These are phyloP conservation scores for Passerculus sandwichensis DNA, from an alignment of 2,797 vertebrate genomes.

Conservation along the genomic window DNA sequence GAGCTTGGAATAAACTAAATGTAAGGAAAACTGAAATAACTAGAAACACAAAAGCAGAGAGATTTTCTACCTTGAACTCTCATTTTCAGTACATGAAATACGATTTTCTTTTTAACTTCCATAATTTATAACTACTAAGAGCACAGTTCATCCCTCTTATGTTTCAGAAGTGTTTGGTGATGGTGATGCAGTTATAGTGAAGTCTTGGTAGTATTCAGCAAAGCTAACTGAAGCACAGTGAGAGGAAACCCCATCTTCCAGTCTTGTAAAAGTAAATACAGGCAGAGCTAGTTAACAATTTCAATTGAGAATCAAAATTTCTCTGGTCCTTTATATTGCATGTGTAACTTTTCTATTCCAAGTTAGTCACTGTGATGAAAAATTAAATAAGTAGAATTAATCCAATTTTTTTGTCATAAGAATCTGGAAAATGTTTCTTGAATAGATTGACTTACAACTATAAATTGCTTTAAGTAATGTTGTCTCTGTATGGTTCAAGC, in stretches of 20 bases:
- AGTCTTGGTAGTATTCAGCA: neutral
- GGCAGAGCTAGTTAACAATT: neutral
- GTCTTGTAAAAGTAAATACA: neutral
- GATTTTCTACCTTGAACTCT: neutral
- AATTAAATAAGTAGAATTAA: neutral
- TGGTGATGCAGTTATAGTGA: neutral
- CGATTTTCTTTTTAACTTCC: neutral
- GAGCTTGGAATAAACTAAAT: neutral
- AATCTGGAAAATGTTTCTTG: neutral
- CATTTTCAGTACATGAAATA: neutral
- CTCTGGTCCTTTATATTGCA: neutral
- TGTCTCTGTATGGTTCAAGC: neutral
- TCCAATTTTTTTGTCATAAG: neutral
- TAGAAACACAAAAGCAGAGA: neutral
- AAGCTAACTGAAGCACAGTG: neutral
- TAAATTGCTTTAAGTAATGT: neutral
- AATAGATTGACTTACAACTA: neutral
- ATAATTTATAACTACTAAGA: neutral
- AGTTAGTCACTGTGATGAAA: neutral
- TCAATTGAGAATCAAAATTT: neutral
- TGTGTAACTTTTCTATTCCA: neutral
- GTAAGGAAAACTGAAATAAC: neutral
- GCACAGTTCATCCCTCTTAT: neutral
- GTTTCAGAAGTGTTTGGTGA: neutral
- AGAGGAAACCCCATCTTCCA: neutral